Conservation (phyloP, 2,113 vertebrate species). For the Terrapene triunguis region DNA sequence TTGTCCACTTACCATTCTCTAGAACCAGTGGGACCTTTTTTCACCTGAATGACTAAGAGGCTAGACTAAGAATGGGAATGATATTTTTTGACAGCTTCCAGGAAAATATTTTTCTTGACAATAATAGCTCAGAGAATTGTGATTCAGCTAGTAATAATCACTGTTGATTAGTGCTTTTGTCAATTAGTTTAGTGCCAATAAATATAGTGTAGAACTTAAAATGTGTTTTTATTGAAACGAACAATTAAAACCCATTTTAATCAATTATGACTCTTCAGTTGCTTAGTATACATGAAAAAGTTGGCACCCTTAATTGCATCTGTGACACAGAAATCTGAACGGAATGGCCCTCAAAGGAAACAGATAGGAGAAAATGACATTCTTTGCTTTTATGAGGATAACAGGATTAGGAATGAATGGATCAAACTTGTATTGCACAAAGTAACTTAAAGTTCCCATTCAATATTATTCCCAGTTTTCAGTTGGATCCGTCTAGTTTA, state of each 20-base stretch:
- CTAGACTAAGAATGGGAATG: background rate
- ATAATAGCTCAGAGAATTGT: background rate
- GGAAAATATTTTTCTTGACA: slow-evolving; percentile 37
- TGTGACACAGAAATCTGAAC: slow-evolving; percentile 37
- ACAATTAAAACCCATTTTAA: slow-evolving; percentile 11
- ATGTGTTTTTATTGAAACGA: slow-evolving; percentile 1
- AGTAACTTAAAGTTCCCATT: slow-evolving; percentile 42
- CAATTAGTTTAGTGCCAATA: background rate
- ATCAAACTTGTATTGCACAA: slow-evolving; percentile 20
- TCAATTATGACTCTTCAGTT: slow-evolving; percentile 38
- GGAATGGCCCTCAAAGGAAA: slow-evolving; percentile 43
- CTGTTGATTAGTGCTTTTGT: slow-evolving; percentile 3
- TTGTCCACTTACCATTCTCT: background rate
- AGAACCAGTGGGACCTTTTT: background rate
- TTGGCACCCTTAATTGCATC: slow-evolving; percentile 39
- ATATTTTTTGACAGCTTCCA: background rate
- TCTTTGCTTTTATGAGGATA: slow-evolving; percentile 57
- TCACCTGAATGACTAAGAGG: background rate
- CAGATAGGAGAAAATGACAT: slow-evolving; percentile 33
- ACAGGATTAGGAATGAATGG: slow-evolving; percentile 55
- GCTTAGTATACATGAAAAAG: slow-evolving; percentile 33
- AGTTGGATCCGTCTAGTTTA: slow-evolving; percentile 26
- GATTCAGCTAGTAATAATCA: background rate
- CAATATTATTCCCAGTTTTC: slow-evolving; percentile 32
- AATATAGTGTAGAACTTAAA: slow-evolving; percentile 24